Evolutionary conservation across 2,888 invertebrate species (phyloP).

Genomic region (Mellilla xanthometata): DNA sequence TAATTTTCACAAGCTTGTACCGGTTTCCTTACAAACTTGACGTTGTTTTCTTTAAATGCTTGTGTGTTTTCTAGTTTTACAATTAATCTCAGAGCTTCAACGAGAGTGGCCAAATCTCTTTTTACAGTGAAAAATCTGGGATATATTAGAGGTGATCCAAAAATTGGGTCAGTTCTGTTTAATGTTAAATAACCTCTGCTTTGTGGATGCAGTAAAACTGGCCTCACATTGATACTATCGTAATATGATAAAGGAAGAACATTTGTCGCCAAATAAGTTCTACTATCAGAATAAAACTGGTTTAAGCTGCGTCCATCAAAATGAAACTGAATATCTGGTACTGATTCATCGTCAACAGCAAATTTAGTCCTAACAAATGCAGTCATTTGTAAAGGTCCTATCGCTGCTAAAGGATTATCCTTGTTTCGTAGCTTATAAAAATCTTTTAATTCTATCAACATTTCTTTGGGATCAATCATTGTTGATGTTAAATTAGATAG

Average conservation of each 20-base stretch:
- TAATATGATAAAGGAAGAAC: constrained; percentile 83
- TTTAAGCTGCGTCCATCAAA: constrained; percentile 80
- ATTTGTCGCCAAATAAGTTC: constrained; percentile 62
- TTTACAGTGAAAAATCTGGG: constrained; percentile 85
- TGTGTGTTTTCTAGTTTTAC: constrained; percentile 80
- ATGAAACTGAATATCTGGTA: constrained; percentile 86
- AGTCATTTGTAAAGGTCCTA: constrained; percentile 79
- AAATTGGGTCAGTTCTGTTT: constrained; percentile 85
- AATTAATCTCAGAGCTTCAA: constrained; percentile 83
- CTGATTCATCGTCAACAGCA: constrained; percentile 64
- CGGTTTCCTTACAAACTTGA: constrained; percentile 75
- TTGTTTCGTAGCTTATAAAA: constrained; percentile 54
- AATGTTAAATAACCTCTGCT: constrained; percentile 84
- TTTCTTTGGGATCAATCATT: constrained; percentile 48
- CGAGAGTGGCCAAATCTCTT: constrained; percentile 83
- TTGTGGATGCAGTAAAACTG: constrained; percentile 82
- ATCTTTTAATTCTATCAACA: constrained; percentile 56
- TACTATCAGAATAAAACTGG: constrained; percentile 82
- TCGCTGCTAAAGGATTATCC: constrained; percentile 73
- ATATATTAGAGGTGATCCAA: constrained; percentile 87
- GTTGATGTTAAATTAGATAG: constrained; percentile 79
- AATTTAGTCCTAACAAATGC: constrained; percentile 83
- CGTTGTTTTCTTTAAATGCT: constrained; percentile 78
- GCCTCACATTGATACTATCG: constrained; percentile 83
- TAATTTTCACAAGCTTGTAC: constrained; percentile 80